These are phyloP conservation scores for Drosophila limbata DNA, from an alignment of 2,888 invertebrate species.

Conservation along the genomic window DNA sequence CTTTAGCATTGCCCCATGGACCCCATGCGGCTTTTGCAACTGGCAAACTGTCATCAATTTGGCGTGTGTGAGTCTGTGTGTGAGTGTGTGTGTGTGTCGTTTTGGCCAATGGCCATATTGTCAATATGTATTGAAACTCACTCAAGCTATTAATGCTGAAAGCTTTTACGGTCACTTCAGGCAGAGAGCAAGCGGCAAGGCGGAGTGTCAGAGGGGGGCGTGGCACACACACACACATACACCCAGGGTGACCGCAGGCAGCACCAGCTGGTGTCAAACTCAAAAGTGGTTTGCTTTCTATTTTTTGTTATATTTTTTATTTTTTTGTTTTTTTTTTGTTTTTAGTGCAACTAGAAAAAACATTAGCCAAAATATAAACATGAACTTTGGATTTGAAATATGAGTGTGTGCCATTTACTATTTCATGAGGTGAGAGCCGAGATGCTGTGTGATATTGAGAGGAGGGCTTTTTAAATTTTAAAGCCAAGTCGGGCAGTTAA, in stretches of 20 bases:
- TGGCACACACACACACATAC: conserved; percentile 1
- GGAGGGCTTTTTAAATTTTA: conserved; percentile 37
- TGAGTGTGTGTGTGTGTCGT: conserved; percentile 50
- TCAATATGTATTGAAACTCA: conserved; percentile 81
- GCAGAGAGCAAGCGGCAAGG: conserved; percentile 38
- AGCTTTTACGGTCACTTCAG: conserved; percentile 81
- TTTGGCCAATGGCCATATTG: conserved; percentile 81
- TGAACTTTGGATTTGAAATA: conserved; percentile 76
- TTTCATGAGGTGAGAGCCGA: conserved; percentile 38
- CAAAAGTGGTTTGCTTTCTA: conserved; percentile 81
- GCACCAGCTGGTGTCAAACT: conserved; percentile 83
- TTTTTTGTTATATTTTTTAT: conserved; percentile 28
- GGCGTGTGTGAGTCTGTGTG: conserved; percentile 38
- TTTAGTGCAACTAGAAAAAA: conserved; percentile 64
- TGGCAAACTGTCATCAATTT: conserved; percentile 81
- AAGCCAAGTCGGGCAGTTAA: conserved; percentile 30
- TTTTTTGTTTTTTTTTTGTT: conserved; percentile 24
- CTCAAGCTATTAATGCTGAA: conserved; percentile 82
- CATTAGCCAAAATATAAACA: conserved; percentile 83
- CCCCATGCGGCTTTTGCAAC: conserved; percentile 76
- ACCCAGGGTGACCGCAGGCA: conserved; percentile 66
- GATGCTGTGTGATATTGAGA: not conserved
- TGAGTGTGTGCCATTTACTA: conserved; percentile 50
- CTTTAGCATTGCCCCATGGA: conserved; percentile 10
- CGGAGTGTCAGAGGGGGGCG: conserved; percentile 21